Percentiles rank a stretch among this genome's conserved stretches.
phyloP scores from a whole-genome alignment of 2,888 invertebrate genomes.

The Phyto melanocephala region DNA sequence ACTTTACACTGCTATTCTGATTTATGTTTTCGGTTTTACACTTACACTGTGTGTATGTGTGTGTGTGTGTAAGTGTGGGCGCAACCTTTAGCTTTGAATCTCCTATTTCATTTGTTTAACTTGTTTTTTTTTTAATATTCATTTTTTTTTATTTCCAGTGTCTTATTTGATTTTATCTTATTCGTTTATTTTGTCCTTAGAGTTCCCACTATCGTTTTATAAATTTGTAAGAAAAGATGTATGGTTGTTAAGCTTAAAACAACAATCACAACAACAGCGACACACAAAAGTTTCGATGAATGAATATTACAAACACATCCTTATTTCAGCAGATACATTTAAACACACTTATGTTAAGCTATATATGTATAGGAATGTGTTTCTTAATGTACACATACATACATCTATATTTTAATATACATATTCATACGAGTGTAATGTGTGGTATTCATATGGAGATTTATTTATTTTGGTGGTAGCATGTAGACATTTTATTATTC shows the following conservation, averaged over 20 bases:
- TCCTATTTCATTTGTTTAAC: not conserved
- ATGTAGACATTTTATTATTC: not conserved
- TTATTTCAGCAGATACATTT: too few relatives aligned
- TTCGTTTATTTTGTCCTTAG: not conserved
- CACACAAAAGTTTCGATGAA: not conserved
- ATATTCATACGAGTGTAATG: not conserved
- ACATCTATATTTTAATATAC: constrained; percentile 12
- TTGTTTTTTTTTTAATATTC: not conserved
- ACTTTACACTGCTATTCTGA: not conserved
- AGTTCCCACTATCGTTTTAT: too few relatives aligned
- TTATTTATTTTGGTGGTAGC: constrained; percentile 12
- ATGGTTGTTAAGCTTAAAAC: not conserved
- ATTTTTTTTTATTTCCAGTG: not conserved
- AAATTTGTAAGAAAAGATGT: too few relatives aligned
- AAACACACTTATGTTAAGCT: not conserved
- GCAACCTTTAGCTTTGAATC: constrained; percentile 26
- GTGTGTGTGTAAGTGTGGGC: constrained; percentile 11
- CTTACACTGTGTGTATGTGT: not conserved
- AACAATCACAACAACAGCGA: not conserved
- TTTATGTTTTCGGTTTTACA: not conserved
- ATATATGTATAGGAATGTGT: not conserved
- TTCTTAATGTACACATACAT: not conserved
- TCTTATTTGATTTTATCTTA: not conserved
- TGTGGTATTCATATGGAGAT: constrained; percentile 18
- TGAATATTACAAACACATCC: not conserved